Percentiles rank a stretch among this genome's conserved stretches.
phyloP scores from a whole-genome alignment of 2,113 vertebrate genomes.

The Rhabdornis inornatus region DNA sequence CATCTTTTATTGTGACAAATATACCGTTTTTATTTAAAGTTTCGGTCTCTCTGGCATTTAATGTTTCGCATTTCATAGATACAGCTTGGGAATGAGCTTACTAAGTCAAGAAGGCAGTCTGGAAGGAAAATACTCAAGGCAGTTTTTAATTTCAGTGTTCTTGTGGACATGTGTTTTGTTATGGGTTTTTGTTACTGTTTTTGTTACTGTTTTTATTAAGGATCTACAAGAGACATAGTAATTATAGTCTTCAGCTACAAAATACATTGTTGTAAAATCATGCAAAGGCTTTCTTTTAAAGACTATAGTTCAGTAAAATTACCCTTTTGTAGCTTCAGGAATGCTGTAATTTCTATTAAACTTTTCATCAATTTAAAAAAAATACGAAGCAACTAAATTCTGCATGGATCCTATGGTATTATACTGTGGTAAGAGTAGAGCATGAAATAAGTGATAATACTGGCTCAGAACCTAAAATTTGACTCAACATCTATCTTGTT shows the following conservation, averaged over 20 bases:
- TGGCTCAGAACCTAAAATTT: background rate
- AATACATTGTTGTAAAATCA: background rate
- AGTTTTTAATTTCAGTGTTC: background rate
- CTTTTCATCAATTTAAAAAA: background rate
- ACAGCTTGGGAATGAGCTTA: background rate
- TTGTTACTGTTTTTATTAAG: background rate
- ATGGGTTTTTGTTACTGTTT: rapidly evolving
- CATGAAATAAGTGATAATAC: background rate
- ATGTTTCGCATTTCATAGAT: background rate
- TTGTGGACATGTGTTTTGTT: background rate
- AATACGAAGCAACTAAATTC: background rate
- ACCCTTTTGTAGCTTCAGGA: background rate
- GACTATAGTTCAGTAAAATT: background rate
- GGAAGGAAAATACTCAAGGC: background rate
- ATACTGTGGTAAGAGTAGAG: background rate
- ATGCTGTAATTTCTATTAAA: background rate
- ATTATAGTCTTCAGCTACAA: background rate
- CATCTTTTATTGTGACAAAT: background rate
- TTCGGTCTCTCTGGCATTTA: background rate
- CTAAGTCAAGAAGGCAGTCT: background rate
- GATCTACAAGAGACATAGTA: background rate
- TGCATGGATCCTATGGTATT: background rate
- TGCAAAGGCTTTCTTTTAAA: background rate
- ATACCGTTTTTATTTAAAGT: background rate
- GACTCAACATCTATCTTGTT: background rate